Conservation (phyloP, 2,888 invertebrate species). For the Frankliniella fusca region DNA sequence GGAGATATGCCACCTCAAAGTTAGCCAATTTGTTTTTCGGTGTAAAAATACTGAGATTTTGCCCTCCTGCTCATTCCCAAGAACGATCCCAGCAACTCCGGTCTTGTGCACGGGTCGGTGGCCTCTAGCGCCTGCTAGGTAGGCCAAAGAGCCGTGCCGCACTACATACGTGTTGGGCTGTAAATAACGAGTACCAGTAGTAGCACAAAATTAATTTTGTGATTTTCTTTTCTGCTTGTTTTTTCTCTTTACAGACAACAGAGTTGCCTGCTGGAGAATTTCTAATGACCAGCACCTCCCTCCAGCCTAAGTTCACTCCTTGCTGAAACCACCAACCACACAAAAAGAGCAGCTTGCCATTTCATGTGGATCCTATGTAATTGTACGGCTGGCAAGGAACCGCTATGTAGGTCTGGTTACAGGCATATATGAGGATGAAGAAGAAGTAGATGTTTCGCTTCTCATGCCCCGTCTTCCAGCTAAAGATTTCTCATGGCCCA, state of each 20-base stretch:
- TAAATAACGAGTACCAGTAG: too few relatives aligned
- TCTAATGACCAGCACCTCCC: neutral
- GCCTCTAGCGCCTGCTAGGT: too few relatives aligned
- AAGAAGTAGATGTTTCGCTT: neutral
- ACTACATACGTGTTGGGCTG: too few relatives aligned
- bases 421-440: neutral
- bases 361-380: neutral
- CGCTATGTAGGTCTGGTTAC: neutral
- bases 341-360: neutral
- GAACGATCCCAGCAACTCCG: too few relatives aligned
- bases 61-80: too few relatives aligned
- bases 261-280: neutral
- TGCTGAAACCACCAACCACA: neutral
- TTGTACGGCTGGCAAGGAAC: neutral
- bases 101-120: too few relatives aligned
- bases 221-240: too few relatives aligned
- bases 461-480: neutral
- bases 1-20: too few relatives aligned
- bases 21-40: too few relatives aligned
- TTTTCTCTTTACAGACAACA: neutral
- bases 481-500: neutral
- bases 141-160: too few relatives aligned
- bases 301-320: neutral
- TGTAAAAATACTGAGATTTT: too few relatives aligned
- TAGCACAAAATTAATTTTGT: too few relatives aligned